Evolutionary conservation across 2,888 invertebrate species (phyloP), one percentile per base, ranked within the genome.

Genomic region (Chromoteleia sp.): DNA sequence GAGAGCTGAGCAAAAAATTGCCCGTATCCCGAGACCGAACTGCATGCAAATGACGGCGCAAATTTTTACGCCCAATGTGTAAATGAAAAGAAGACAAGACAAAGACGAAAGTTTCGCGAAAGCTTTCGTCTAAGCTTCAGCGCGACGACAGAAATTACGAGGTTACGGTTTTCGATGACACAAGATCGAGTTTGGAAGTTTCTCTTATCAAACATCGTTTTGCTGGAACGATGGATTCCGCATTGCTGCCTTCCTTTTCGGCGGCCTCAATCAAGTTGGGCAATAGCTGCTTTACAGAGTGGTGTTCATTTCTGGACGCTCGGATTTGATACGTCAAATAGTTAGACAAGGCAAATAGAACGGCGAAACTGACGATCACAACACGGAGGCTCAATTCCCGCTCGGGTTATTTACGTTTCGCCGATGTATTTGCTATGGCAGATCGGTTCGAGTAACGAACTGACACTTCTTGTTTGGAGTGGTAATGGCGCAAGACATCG

Each of bases 301-400:
- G 25, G 25, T 56, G 70, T 17, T 58, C 70, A 70, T 58, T 70
- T 65, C 14, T 12, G 43, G 33, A 8, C 58, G 15, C 25, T 39
- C 36, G 36, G 36, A 10, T 10, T 36, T 74, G 73, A 63, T 59
- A 73, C 43, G 43, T 30, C 59, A 73, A 73, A 73, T 73, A 73
- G 50, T 50, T 59, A 58, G 73, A 61, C 52, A 36, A 41, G 50
- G 41, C 41, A 48, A 59, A 71, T n/a, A 48, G 33, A 71, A 29
- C 48, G 48, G 58, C 48, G 54, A 70, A 58, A 70, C 59, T 70
- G 59, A 59, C 58, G 71, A 71, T 71, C 71, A 59, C 71, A 61
- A 52, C 73, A 52, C 39, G 19, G 2, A 21, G 45, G 17, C 33
- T 25, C 36, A 12, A 48, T 33, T 19, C 25, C 6, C 29, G 10